These are phyloP conservation scores for Araneus ventricosus DNA, from an alignment of 1,140 invertebrate species.

Conservation along the genomic window DNA sequence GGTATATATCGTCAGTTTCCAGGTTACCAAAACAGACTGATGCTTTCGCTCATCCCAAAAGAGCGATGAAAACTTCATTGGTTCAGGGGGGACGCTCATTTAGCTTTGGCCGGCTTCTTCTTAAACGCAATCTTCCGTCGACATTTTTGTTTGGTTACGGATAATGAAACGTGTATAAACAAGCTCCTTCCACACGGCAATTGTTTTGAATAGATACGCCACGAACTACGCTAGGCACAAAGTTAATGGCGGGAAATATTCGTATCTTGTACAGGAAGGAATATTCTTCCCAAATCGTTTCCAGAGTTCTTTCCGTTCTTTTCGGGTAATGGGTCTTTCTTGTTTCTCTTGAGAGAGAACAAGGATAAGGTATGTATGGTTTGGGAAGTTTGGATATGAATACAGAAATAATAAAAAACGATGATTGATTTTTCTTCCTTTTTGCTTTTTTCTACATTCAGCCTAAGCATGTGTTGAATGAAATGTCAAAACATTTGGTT, in stretches of 20 bases:
- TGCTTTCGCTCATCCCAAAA: conserved; percentile 65
- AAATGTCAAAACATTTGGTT: no score
- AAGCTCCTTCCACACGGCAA: conserved; percentile 44
- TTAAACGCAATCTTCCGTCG: conserved; percentile 61
- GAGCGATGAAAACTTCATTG: conserved; percentile 75
- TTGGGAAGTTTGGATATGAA: neutral
- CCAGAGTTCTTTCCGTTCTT: neutral
- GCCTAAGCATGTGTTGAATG: no score
- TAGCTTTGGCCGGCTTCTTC: conserved; percentile 43
- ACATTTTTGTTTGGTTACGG: conserved; percentile 73
- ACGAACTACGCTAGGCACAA: neutral
- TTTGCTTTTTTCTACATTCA: neutral
- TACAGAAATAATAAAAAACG: neutral
- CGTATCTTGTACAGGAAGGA: conserved; percentile 29
- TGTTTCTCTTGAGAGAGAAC: neutral
- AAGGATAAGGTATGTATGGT: neutral
- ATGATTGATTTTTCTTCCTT: neutral
- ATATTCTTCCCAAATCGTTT: conserved; percentile 26
- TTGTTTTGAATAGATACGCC: conserved; percentile 67
- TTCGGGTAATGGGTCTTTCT: conserved; percentile 6
- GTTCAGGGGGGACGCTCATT: conserved; percentile 64
- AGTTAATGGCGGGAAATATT: conserved; percentile 31
- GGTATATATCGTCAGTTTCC: conserved; percentile 73
- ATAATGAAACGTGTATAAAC: conserved; percentile 70
- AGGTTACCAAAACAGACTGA: conserved; percentile 74